Evolutionary conservation across 2,797 vertebrate genomes (phyloP), one percentile per base, ranked within the genome.

Genomic region (Gymnoscopelus braueri): DNA sequence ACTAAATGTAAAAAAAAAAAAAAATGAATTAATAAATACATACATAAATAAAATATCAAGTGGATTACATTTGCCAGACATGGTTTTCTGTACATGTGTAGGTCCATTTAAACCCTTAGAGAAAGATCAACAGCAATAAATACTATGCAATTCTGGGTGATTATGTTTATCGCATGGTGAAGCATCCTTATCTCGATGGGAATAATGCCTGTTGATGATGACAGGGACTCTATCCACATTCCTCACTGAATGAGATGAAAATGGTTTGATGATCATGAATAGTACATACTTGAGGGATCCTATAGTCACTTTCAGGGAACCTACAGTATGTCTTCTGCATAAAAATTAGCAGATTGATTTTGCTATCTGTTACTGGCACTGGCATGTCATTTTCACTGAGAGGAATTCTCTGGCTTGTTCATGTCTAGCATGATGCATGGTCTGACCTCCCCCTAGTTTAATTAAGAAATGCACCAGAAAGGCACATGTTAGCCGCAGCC

Each of bases 401-500:
- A 63, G 48, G 49, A 47, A 73, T 65, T 78, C 72, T 55, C 66
- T 56, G 51, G 52, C 29, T 79, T 58, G 56, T 79, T 71, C 75
- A 26, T 49, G 60, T 60, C 53, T 53, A 9, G 58, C 71, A 59
- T 75, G 67, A 77, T 72, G 66, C 14, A 23, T 54, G 39, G 62
- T 70, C 64, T 64, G 60, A 76, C 39, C 39, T 80, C 73, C 14
- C 44, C 58, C 53, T 23, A 15, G 71, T 82, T 83, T 80, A 80
- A 87, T 82, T 76, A 78, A 14, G 65, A 62, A 67, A 84, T 72
- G 72, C 61, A 61, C 69, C 63, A 60, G 23, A 69, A 60, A 51
- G 23, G 51, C 32, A 48, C 13, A 23, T 14, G 68, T 74, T 76
- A 50, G 51, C 23, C 26, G 54, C 13, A 74, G 69, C 74, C 62